Evolutionary conservation across 2,888 invertebrate genomes (phyloP), one percentile per base, ranked within the genome.

Genomic region (Sesamia inferens): DNA sequence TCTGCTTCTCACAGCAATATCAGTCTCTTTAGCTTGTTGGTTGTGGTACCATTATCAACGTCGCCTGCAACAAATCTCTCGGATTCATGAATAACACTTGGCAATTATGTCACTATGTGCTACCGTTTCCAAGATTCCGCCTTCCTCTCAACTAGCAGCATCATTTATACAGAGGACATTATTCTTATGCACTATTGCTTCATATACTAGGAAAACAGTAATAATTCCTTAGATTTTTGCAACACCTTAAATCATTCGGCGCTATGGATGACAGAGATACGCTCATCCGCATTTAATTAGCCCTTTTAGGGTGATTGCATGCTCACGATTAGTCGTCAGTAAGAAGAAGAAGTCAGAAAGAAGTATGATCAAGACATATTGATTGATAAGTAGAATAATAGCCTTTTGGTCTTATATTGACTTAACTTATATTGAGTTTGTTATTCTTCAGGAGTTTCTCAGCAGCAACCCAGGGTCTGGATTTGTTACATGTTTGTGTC

Each of bases 151-250:
- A 24, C 68, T 22, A 44, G 42, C 16, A 63, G 10, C 67, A 63
- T 79, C 68, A 75, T 70, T 83, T 75, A 75, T 47, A 51, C 59
- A 39, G 13, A 16, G 16, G 11, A 72, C 71, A 85, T 86, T 82
- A 86, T 79, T 84, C 78, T 76, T 68, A 76, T 78, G 51, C 65
- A 65, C 64, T 72, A 68, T 67, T 81, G 72, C 71, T 66, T 64
- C 69, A 82, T 78, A 79, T 78, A 86, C 88, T 83, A 79, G 90
- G 91, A 92, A 91, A 87, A 82, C 78, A 79, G 89, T 78, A 76
- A 90, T 92, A 91, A 92, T 89, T 92, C 88, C 90, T 88, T 83
- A 86, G 87, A 90, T 92, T 93, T 91, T 92, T 92, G 92, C 88
- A 83, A 84, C 82, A 85, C 83, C 78, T 86, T 93, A 93, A 93